Percentiles rank a stretch among this genome's conserved stretches.
Conservation (phyloP, 2,797 vertebrate genomes). For the Sebastolobus altivelis region DNA sequence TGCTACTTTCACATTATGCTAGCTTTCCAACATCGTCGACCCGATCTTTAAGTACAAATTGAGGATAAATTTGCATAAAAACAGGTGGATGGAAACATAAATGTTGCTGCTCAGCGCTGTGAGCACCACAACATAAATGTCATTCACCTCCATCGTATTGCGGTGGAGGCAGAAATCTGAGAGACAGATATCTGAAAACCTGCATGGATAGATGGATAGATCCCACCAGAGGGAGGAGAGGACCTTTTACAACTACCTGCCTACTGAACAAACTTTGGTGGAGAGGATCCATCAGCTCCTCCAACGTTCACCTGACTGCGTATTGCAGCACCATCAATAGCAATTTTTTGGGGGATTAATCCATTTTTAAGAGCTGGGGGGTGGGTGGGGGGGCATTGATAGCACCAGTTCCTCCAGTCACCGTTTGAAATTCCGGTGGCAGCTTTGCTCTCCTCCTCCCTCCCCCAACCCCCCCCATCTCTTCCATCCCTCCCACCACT, state of each 20-base stretch:
- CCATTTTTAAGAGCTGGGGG: conserved; percentile 26
- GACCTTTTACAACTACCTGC: neutral
- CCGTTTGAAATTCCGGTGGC: conserved; percentile 90
- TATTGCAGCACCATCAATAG: conserved; percentile 57
- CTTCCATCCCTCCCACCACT: conserved; percentile 83
- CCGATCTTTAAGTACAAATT: neutral
- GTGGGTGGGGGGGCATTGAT: conserved; percentile 40
- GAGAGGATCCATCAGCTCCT: conserved; percentile 23
- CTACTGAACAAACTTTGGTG: conserved; percentile 1
- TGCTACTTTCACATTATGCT: too few species aligned
- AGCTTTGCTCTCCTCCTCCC: conserved; percentile 72
- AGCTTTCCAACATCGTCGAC: too few species aligned
- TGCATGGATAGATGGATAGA: neutral
- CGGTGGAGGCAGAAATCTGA: neutral
- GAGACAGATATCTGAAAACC: neutral
- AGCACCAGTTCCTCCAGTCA: conserved; percentile 78
- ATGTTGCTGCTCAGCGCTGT: neutral
- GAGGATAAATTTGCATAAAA: neutral
- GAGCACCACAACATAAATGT: neutral
- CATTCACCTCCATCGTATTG: neutral
- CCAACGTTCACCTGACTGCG: conserved; percentile 31
- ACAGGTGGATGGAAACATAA: neutral
- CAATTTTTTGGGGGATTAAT: conserved; percentile 51
- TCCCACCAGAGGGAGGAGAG: neutral
- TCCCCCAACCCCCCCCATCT: conserved; percentile 43